Percentiles rank a stretch among this genome's conserved stretches.
Evolutionary conservation across 1,140 invertebrate species (phyloP).

Genomic region (Drosophila lacteicornis): DNA sequence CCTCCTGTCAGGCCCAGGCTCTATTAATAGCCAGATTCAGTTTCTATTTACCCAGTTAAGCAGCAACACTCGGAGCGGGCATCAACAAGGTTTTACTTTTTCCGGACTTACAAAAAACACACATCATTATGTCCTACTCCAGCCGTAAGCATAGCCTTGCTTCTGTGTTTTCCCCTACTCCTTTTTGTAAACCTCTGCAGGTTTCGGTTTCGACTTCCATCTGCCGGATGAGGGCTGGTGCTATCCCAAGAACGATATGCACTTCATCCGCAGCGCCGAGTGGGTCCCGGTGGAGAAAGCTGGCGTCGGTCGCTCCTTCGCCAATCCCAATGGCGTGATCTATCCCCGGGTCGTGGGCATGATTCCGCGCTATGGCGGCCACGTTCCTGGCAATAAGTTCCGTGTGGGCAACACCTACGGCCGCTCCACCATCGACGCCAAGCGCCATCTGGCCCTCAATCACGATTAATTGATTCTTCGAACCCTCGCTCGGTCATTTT

Average conservation of each 20-base stretch:
- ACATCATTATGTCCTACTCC: slow-evolving; percentile 55
- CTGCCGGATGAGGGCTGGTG: slow-evolving; percentile 69
- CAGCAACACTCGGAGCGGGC: slow-evolving; percentile 26
- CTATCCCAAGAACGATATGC: slow-evolving; percentile 89
- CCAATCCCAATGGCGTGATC: slow-evolving; percentile 87
- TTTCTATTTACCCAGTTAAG: slow-evolving; percentile 40
- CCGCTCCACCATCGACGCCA: slow-evolving; percentile 89
- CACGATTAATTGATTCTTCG: slow-evolving; percentile 42
- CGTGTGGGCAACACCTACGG: slow-evolving; percentile 90
- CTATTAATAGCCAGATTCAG: slow-evolving; percentile 38
- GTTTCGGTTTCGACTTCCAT: slow-evolving; percentile 66
- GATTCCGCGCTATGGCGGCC: slow-evolving; percentile 90
- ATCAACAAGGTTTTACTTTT: not conserved
- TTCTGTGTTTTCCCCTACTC: not conserved
- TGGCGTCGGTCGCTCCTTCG: slow-evolving; percentile 75
- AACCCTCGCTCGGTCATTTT: not conserved
- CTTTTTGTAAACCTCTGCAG: slow-evolving; percentile 6
- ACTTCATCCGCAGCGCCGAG: slow-evolving; percentile 86
- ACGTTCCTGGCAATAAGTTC: slow-evolving; percentile 88
- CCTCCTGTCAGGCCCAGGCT: slow-evolving; percentile 45
- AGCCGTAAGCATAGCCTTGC: slow-evolving; percentile 49
- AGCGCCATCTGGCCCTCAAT: slow-evolving; percentile 87
- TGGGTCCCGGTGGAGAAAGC: slow-evolving; percentile 88
- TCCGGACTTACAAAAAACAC: slow-evolving; percentile 6
- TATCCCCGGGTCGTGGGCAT: slow-evolving; percentile 90